Percentiles rank a stretch among this genome's conserved stretches.
Conservation (phyloP, 1,140 invertebrate genomes). For the Holcopasites calliopsidis region DNA sequence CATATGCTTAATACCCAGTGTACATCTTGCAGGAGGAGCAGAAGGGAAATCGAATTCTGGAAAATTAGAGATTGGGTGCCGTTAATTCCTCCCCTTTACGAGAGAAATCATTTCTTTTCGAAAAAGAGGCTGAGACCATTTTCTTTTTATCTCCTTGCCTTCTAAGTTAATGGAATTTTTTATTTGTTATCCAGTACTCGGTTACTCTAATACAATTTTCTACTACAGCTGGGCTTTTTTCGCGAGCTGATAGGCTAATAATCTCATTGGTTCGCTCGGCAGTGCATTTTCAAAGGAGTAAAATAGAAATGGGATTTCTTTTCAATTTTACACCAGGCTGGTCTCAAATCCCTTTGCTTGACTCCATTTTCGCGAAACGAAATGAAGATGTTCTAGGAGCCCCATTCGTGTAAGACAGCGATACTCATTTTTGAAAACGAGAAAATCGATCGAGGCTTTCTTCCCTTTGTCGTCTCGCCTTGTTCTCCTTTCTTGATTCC, state of each 20-base stretch:
- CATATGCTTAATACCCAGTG: constrained; percentile 32
- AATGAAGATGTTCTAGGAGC: background rate
- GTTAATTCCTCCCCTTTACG: no score
- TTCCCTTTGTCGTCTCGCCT: background rate
- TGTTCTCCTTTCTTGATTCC: background rate
- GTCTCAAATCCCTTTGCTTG: background rate
- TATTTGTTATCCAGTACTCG: background rate
- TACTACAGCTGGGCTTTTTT: background rate
- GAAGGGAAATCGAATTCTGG: background rate
- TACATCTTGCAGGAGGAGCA: background rate
- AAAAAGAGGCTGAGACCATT: background rate
- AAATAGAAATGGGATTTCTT: no score
- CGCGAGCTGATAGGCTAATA: background rate
- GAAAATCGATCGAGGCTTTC: constrained; percentile 11
- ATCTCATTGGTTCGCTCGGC: background rate
- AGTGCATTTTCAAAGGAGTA: no score
- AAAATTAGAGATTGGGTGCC: background rate
- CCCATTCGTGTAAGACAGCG: background rate
- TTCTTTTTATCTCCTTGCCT: no score
- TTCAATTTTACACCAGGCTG: no score
- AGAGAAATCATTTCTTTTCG: background rate
- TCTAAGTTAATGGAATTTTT: background rate
- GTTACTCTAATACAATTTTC: background rate
- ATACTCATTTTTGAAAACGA: constrained; percentile 1
- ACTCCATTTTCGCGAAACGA: background rate